phyloP scores from a whole-genome alignment of 1,140 invertebrate genomes.

The Nasonia vitripennis region DNA sequence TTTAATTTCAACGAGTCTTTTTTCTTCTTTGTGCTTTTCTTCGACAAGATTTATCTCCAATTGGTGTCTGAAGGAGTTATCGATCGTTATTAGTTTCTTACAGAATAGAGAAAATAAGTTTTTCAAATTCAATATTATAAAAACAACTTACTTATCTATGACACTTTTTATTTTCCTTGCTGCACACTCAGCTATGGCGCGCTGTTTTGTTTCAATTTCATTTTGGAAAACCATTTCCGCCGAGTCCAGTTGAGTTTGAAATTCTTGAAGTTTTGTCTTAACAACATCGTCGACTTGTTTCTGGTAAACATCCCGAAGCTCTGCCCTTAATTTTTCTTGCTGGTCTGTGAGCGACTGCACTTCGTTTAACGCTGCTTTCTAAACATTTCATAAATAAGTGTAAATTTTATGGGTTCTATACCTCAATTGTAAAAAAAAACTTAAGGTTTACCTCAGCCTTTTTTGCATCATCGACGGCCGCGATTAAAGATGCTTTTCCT shows the following conservation, averaged over 20 bases:
- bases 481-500: conserved; percentile 73
- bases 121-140: not conserved
- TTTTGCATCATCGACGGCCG: conserved; percentile 71
- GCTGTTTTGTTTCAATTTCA: conserved; percentile 81
- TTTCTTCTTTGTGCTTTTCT: conserved; percentile 85
- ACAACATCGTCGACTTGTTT: conserved; percentile 86
- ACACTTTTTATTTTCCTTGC: conserved; percentile 83
- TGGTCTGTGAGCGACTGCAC: conserved; percentile 75
- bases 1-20: conserved; percentile 81
- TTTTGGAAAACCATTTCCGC: conserved; percentile 79
- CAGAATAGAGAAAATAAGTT: not conserved
- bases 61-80: conserved; percentile 77
- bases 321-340: conserved; percentile 80
- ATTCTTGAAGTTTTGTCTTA: conserved; percentile 84
- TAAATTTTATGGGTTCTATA: not conserved
- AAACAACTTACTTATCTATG: conserved; percentile 81
- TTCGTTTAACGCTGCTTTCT: conserved; percentile 78
- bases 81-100: not conserved
- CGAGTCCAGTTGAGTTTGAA: conserved; percentile 83
- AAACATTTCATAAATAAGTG: conserved; percentile 44
- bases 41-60: conserved; percentile 84
- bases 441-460: conserved; percentile 72
- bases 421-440: not conserved
- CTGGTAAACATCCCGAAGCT: conserved; percentile 85
- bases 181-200: conserved; percentile 80